A percentile compares a stretch with the other conserved stretches of the same genome.
phyloP scores from a whole-genome alignment of 2,888 invertebrate species.

The Aromia moschata region DNA sequence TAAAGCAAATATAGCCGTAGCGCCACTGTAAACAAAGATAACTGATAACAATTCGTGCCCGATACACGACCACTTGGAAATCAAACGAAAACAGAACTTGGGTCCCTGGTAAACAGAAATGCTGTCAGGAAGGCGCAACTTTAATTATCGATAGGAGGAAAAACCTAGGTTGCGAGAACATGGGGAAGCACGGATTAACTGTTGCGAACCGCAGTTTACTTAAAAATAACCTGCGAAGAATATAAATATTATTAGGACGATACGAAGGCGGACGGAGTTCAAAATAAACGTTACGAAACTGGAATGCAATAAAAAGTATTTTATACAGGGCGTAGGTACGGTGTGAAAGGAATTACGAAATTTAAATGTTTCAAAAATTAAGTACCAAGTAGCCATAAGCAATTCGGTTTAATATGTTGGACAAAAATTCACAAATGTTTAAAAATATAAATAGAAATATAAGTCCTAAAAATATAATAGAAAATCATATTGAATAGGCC shows the following conservation, averaged over 20 bases:
- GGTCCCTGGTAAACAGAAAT: not conserved
- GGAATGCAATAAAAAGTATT: not conserved
- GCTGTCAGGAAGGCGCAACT: too few species aligned
- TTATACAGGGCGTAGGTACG: too few species aligned
- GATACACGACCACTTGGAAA: not conserved
- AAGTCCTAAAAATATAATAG: too few species aligned
- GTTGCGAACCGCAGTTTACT: not conserved
- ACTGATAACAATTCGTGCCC: not conserved
- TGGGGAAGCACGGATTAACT: not conserved
- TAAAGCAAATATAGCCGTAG: not conserved
- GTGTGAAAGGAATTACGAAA: too few species aligned
- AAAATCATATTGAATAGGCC: too few species aligned
- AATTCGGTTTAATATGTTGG: too few species aligned
- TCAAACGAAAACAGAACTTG: not conserved
- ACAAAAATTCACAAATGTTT: too few species aligned
- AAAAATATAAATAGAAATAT: too few species aligned
- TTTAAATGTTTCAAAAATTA: too few species aligned
- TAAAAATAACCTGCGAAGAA: constrained; percentile 9
- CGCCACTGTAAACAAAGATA: not conserved
- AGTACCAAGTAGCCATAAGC: too few species aligned
- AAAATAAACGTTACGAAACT: constrained; percentile 4
- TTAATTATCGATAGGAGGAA: too few species aligned
- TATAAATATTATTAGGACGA: not conserved
- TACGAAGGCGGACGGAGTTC: not conserved
- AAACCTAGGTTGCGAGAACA: not conserved